Evolutionary conservation across 2,888 invertebrate genomes (phyloP), one percentile per base, ranked within the genome.

Genomic region (Dasypogon diadema): DNA sequence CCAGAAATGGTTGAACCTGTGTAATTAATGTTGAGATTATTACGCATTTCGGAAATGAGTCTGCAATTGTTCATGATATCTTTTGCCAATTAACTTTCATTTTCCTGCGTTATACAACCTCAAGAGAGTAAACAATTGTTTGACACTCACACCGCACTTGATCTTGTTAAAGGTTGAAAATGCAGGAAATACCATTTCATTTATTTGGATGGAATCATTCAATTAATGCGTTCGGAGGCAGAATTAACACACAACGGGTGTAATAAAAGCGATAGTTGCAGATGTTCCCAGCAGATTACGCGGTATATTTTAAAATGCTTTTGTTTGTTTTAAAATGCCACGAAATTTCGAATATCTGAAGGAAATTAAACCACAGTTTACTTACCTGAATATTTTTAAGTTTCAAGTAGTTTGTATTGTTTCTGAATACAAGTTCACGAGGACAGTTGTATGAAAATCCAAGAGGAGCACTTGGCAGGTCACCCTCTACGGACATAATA

Each of bases 381-480:
- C 63, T 79, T 79, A 90, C 90, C 87, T 89, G 88, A 72, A 89
- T 87, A 78, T 90, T 87, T 2, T 83, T 86, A 6, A 90, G 82
- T 0, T 84, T 85, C 1, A 90, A 83, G 1, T 85, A 86, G 1
- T 88, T 88, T 2, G 87, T 84, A 1, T 87, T 87, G 12, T 87
- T 87, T 1, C 84, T 81, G 81, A 89, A 90, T 30, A 88, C 82
- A 4, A 90, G 82, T 0, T 87, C 2, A 77, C 85, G 83, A 0
- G 88, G 87, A 81, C 90, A 90, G 77, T 88, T 87, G 82, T 88
- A 90, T 0, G 90, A 89, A 80, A 87, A 88, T 10, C 89, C 89
- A 14, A 88, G 80, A 0, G 89, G 90, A 0, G 90, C 90, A 14
- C 81, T 81, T 0, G 89, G 89, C 26, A 80, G 78, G 46, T 82